A percentile compares a stretch with the other conserved stretches of the same genome.
Conservation (phyloP, 2,113 vertebrate species). For the Dolichotis patagonum region DNA sequence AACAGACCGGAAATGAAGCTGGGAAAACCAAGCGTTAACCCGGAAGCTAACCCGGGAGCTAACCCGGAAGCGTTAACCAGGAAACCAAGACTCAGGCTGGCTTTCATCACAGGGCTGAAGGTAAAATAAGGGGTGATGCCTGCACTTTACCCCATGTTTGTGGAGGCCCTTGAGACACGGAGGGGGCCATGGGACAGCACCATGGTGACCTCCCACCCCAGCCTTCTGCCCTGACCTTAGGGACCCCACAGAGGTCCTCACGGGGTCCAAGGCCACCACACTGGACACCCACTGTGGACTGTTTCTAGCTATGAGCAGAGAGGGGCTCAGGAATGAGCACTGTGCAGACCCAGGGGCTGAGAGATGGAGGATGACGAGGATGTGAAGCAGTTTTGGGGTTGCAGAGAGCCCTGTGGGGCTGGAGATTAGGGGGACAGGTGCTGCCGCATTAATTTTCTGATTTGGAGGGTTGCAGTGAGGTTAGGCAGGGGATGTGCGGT, state of each 20-base stretch:
- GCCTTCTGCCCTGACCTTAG: background rate
- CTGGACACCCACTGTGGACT: background rate
- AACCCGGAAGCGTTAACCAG: background rate
- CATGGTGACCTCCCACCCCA: background rate
- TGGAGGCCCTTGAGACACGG: too few species aligned
- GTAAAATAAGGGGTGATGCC: background rate
- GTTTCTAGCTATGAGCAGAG: background rate
- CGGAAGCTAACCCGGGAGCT: background rate
- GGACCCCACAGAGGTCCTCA: background rate
- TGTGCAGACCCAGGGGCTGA: background rate
- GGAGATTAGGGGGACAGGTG: background rate
- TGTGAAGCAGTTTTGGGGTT: background rate
- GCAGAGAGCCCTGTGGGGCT: background rate
- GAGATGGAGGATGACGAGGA: background rate
- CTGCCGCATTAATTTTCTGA: background rate
- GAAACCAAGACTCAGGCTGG: too few species aligned
- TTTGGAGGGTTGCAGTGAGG: background rate
- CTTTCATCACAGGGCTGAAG: background rate
- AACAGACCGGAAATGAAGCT: background rate
- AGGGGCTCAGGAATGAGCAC: background rate
- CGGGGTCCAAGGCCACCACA: background rate
- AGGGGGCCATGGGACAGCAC: background rate
- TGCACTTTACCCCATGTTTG: too few species aligned
- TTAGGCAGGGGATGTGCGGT: background rate
- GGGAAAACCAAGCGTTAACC: background rate